These are phyloP conservation scores for Pteropus rufus DNA, from an alignment of 2,797 vertebrate species.

Conservation along the genomic window DNA sequence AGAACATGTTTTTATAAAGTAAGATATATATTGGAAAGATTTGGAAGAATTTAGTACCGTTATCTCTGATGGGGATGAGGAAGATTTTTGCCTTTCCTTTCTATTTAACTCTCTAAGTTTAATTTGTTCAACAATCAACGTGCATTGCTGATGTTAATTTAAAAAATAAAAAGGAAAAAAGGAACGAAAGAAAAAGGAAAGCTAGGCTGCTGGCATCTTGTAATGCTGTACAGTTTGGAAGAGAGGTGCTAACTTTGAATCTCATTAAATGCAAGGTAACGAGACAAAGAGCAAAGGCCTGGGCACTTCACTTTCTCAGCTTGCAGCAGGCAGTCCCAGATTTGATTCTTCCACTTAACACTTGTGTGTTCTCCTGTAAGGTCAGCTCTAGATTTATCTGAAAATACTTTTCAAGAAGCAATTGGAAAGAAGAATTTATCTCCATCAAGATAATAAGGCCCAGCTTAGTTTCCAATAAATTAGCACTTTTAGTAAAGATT, in stretches of 20 bases:
- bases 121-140: neutral
- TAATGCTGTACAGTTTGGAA: neutral
- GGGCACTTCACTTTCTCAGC: neutral
- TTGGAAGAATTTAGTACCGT: neutral
- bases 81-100: neutral
- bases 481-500: neutral
- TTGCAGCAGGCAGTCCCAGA: accelerated
- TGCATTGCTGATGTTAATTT: neutral
- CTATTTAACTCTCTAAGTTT: neutral
- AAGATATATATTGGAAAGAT: neutral
- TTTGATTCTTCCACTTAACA: neutral
- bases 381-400: neutral
- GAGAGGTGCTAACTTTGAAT: neutral
- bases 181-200: neutral
- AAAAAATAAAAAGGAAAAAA: neutral
- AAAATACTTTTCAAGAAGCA: slow-evolving; percentile 14
- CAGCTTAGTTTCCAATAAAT: neutral
- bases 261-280: neutral
- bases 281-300: neutral
- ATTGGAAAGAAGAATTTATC: neutral
- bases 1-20: neutral
- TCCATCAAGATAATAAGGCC: slow-evolving; percentile 4
- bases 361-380: neutral
- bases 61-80: neutral
- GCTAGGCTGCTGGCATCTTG: accelerated